Evolutionary conservation across 1,140 invertebrate genomes (phyloP).

Genomic region (Onthophagus taurus): DNA sequence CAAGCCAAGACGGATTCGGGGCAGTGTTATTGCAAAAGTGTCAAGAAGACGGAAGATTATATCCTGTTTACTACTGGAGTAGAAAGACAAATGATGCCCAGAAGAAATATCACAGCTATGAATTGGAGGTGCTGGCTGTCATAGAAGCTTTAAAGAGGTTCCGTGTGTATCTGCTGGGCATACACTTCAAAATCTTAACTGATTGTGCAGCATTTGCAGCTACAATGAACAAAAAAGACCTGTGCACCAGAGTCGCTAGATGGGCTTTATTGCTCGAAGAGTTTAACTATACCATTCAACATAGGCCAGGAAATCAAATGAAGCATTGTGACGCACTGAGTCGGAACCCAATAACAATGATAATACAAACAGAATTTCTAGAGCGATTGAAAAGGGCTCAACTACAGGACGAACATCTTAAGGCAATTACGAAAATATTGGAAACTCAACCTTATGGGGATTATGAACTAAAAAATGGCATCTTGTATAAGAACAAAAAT

Average conservation of each 20-base stretch:
- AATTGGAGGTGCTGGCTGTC: conserved; percentile 8
- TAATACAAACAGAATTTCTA: neutral
- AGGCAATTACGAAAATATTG: conserved; percentile 20
- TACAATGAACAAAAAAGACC: conserved; percentile 30
- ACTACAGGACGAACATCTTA: conserved; percentile 19
- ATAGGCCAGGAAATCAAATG: conserved; percentile 17
- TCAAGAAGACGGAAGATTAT: neutral
- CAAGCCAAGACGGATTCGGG: conserved; percentile 25
- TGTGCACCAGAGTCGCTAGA: conserved; percentile 28
- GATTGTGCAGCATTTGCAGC: conserved; percentile 7
- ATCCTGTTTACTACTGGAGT: conserved; percentile 34
- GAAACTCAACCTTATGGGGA: conserved; percentile 13
- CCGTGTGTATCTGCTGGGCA: conserved; percentile 8
- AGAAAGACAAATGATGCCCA: conserved; percentile 27
- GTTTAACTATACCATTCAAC: conserved; percentile 21
- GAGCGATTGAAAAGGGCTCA: conserved; percentile 17
- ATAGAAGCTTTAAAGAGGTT: conserved; percentile 10
- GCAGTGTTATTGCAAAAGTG: conserved; percentile 23
- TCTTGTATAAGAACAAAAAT: conserved; percentile 2
- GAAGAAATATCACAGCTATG: conserved; percentile 7
- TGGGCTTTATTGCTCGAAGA: conserved; percentile 23
- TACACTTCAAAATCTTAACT: conserved; percentile 12
- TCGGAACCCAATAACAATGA: conserved; percentile 14
- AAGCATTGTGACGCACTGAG: conserved; percentile 23
- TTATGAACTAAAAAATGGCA: conserved; percentile 3